Percentiles rank a stretch among this genome's conserved stretches.
These are phyloP conservation scores for Phymanthus crucifer DNA, from an alignment of 92 coral and sea anemone genomes.

Conservation along the genomic window DNA sequence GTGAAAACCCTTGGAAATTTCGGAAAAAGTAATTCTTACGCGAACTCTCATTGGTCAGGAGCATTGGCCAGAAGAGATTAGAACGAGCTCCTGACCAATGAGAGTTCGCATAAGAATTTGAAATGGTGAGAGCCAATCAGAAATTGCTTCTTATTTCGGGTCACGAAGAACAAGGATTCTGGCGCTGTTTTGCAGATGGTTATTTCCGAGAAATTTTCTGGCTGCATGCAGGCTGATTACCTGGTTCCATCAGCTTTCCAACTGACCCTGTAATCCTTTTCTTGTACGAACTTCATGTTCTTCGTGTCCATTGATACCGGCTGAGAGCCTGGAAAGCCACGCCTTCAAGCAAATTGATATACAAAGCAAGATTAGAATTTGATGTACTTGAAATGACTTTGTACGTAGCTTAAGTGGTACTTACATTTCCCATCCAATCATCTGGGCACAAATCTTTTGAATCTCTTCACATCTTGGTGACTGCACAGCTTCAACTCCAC, in stretches of 20 bases:
- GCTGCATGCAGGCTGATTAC: constrained; percentile 41
- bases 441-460: constrained; percentile 68
- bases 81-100: too few relatives aligned
- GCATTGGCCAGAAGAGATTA: too few relatives aligned
- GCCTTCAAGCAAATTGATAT: constrained; percentile 28
- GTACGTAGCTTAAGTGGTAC: neutral
- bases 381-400: neutral
- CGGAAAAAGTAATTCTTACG: too few relatives aligned
- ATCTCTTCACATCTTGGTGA: constrained; percentile 76
- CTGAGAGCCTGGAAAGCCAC: constrained; percentile 94
- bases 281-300: constrained; percentile 65
- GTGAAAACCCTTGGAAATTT: too few relatives aligned
- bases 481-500: constrained; percentile 76
- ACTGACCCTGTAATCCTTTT: constrained; percentile 91
- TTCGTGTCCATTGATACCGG: constrained; percentile 96
- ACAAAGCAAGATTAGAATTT: neutral
- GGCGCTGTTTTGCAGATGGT: too few relatives aligned
- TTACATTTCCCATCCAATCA: constrained; percentile 82
- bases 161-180: too few relatives aligned
- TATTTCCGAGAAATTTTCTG: too few relatives aligned
- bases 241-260: constrained; percentile 99
- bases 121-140: too few relatives aligned
- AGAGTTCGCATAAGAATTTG: too few relatives aligned
- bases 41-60: too few relatives aligned
- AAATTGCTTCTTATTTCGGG: too few relatives aligned